Evolutionary conservation across 2,888 invertebrate genomes (phyloP).

Genomic region (Phyto melanocephala): DNA sequence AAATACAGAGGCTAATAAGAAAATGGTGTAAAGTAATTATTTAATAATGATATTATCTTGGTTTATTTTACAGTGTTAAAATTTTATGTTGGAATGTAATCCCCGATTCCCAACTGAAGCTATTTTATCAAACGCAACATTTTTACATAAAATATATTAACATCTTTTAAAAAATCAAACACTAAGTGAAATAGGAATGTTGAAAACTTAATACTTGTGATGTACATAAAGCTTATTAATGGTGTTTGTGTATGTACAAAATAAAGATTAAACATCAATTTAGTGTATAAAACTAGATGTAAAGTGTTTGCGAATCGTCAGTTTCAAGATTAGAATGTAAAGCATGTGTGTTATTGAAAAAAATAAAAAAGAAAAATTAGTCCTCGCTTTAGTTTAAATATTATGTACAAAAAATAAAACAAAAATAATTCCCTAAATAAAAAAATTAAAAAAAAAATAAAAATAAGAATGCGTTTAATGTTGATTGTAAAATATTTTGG

Average conservation of each 20-base stretch:
- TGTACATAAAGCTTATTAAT: too few relatives aligned
- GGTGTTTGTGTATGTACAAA: not conserved
- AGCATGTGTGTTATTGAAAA: not conserved
- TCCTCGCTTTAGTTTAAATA: conserved; percentile 8
- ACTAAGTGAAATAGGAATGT: not conserved
- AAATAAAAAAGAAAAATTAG: too few relatives aligned
- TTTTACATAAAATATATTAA: not conserved
- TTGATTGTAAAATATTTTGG: not conserved
- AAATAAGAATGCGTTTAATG: not conserved
- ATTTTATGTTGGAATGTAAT: not conserved
- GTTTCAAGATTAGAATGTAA: not conserved
- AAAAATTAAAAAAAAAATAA: not conserved
- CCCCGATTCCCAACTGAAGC: not conserved
- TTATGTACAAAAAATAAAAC: not conserved
- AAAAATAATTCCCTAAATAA: not conserved
- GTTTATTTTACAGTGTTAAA: not conserved
- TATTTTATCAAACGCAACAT: not conserved
- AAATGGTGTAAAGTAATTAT: too few relatives aligned
- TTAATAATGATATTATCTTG: not conserved
- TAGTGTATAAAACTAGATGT: not conserved
- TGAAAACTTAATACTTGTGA: not conserved
- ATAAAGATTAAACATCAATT: too few relatives aligned
- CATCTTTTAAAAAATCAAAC: not conserved
- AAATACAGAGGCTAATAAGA: too few relatives aligned
- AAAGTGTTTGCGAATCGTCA: not conserved